A percentile compares a stretch with the other conserved stretches of the same genome.
Evolutionary conservation across 2,888 invertebrate species (phyloP).

Genomic region (Oscheius onirici): DNA sequence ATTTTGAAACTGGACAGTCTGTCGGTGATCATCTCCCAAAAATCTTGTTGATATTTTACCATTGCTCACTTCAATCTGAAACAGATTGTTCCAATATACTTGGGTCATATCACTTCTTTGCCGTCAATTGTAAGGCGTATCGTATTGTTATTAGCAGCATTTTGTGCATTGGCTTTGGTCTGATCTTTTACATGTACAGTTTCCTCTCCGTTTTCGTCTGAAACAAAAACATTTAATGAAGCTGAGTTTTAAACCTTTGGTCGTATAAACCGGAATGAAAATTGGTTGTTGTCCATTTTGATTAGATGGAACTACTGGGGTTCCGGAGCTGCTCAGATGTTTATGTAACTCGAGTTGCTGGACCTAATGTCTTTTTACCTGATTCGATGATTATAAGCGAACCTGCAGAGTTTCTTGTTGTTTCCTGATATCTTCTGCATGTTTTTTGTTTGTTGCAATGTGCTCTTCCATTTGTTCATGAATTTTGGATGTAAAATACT

Average conservation of each 20-base stretch:
- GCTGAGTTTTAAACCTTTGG: constrained; percentile 1
- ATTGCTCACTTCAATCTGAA: constrained; percentile 31
- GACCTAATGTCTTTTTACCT: neutral
- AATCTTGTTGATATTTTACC: constrained; percentile 24
- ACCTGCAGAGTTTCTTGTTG: constrained; percentile 42
- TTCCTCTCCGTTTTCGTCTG: neutral
- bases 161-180: neutral
- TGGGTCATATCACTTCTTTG: constrained; percentile 8
- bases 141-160: neutral
- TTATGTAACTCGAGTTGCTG: constrained; percentile 22
- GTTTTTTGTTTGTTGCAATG: constrained; percentile 42
- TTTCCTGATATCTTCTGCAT: constrained; percentile 50
- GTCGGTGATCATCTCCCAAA: neutral
- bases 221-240: too few species aligned
- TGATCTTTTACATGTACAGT: neutral
- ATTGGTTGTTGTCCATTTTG: constrained; percentile 34
- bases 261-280: constrained; percentile 29
- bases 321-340: constrained; percentile 37
- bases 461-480: constrained; percentile 58
- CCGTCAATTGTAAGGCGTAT: constrained; percentile 22
- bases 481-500: constrained; percentile 57
- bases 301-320: constrained; percentile 21
- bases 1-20: constrained; percentile 14
- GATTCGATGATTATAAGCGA: neutral
- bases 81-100: too few species aligned